These are phyloP conservation scores for Orchesellides sinensis DNA, from an alignment of 2,888 invertebrate species.

Conservation along the genomic window DNA sequence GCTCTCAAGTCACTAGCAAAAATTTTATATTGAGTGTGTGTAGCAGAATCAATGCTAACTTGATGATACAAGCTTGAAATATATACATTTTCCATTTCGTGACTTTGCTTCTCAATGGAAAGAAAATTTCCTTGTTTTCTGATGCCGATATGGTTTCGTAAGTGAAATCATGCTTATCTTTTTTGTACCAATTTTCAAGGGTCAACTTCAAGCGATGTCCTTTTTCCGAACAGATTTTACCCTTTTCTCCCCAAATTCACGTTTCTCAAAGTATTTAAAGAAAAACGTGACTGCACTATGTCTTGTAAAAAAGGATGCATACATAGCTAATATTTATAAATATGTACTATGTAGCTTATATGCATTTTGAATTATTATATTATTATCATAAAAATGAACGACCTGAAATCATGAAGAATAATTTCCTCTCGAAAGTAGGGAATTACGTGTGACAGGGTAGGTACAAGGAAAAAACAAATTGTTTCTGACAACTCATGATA, in stretches of 20 bases:
- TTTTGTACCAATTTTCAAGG: conserved; percentile 39
- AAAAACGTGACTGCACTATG: conserved; percentile 54
- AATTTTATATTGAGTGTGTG: neutral
- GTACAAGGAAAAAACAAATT: conserved; percentile 42
- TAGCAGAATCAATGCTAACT: conserved; percentile 4
- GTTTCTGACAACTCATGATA: conserved; percentile 28
- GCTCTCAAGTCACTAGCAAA: neutral
- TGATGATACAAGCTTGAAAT: neutral
- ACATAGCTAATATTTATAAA: neutral
- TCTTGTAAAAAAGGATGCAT: conserved; percentile 9
- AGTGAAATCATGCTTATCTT: conserved; percentile 3
- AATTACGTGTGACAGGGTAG: conserved; percentile 63
- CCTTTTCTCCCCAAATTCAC: conserved; percentile 1
- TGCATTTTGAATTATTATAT: conserved; percentile 3
- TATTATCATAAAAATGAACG: neutral
- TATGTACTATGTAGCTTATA: neutral
- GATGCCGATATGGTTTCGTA: neutral
- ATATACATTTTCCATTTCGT: conserved; percentile 48
- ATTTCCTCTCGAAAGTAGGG: conserved; percentile 35
- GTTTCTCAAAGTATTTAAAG: conserved; percentile 22
- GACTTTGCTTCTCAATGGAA: conserved; percentile 14
- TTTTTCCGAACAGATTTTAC: conserved; percentile 17
- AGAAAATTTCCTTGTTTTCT: neutral
- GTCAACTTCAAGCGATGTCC: neutral
- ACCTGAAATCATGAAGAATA: conserved; percentile 56